These are phyloP conservation scores for Allolobophora icterica DNA, from an alignment of 2,888 invertebrate species.

Conservation along the genomic window DNA sequence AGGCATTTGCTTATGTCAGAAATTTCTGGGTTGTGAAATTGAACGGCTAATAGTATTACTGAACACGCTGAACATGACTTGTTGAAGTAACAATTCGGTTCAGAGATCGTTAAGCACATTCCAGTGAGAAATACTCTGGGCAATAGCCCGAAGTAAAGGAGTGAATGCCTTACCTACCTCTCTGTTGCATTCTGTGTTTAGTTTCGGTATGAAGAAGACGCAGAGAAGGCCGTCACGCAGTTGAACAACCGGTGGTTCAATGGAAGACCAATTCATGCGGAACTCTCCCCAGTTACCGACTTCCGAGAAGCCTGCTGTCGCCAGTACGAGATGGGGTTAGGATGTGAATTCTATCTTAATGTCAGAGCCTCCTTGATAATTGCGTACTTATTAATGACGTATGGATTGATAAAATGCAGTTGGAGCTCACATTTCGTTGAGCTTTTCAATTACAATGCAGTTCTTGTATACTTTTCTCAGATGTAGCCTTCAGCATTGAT, in stretches of 20 bases:
- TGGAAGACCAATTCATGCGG: constrained; percentile 95
- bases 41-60: too few relatives aligned
- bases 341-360: not conserved
- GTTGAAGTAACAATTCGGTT: too few relatives aligned
- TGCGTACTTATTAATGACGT: not conserved
- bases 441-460: too few relatives aligned
- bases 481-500: not conserved
- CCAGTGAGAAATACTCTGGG: not conserved
- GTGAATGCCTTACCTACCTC: not conserved
- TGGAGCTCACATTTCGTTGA: too few relatives aligned
- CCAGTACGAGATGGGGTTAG: constrained; percentile 95
- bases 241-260: constrained; percentile 99
- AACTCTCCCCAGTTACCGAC: constrained; percentile 97
- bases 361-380: not conserved
- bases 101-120: too few relatives aligned
- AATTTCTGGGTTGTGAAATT: too few relatives aligned
- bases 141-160: not conserved
- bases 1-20: too few relatives aligned
- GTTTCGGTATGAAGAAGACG: constrained; percentile 96
- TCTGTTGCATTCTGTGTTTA: constrained; percentile 63
- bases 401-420: not conserved
- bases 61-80: too few relatives aligned
- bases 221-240: constrained; percentile 94
- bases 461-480: too few relatives aligned
- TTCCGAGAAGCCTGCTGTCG: constrained; percentile 99